A percentile compares a stretch with the other conserved stretches of the same genome.
Conservation (phyloP, 2,888 invertebrate genomes). For the Acleris literana region DNA sequence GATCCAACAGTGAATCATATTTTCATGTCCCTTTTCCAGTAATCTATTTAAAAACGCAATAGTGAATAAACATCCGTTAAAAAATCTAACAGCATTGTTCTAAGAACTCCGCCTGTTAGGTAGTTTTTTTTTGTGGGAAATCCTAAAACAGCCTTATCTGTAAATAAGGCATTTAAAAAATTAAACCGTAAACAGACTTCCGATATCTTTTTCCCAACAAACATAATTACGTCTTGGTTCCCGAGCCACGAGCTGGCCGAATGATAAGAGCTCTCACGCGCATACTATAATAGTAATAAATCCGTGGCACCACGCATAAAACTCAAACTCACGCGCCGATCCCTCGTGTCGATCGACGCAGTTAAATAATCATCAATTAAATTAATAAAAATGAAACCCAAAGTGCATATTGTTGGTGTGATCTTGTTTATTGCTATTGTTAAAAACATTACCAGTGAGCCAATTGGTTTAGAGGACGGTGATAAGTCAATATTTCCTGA, state of each 20-base stretch:
- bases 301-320: conserved; percentile 25
- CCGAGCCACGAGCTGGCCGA: conserved; percentile 19
- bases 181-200: not conserved
- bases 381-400: conserved; percentile 8
- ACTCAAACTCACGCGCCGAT: conserved; percentile 19
- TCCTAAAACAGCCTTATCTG: too few species aligned
- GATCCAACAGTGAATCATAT: too few species aligned
- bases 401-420: conserved; percentile 10
- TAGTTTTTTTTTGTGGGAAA: too few species aligned
- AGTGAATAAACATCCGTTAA: too few species aligned
- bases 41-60: too few species aligned
- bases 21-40: too few species aligned
- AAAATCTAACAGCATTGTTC: too few species aligned
- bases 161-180: not conserved
- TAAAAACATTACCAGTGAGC: conserved; percentile 1
- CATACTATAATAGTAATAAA: conserved; percentile 24
- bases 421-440: conserved; percentile 15
- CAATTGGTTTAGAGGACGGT: conserved; percentile 19
- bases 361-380: conserved; percentile 2
- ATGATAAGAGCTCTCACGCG: conserved; percentile 21
- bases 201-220: too few species aligned
- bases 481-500: conserved; percentile 16
- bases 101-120: too few species aligned
- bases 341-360: conserved; percentile 13
- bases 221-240: conserved; percentile 22